Percentiles rank a stretch among this genome's conserved stretches.
Conservation (phyloP, 2,797 vertebrate genomes). For the Siniperca undulata region DNA sequence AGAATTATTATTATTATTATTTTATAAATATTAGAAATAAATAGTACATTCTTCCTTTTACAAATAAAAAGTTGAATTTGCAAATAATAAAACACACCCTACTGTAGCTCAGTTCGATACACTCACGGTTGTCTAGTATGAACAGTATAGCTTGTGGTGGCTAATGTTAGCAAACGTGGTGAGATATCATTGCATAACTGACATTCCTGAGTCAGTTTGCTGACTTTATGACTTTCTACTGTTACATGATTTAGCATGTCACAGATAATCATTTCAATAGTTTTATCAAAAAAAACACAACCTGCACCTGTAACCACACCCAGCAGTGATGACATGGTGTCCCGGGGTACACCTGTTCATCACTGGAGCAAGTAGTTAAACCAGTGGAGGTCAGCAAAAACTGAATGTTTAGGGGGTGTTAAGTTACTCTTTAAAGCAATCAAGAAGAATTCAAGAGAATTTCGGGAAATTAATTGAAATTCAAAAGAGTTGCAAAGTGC, state of each 20-base stretch:
- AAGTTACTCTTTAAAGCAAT: background rate
- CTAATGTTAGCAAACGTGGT: no score
- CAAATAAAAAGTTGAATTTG: conserved; percentile 7
- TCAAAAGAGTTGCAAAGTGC: conserved; percentile 1
- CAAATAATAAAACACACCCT: conserved; percentile 12
- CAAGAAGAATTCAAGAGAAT: background rate
- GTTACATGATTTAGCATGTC: background rate
- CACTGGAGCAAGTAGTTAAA: background rate
- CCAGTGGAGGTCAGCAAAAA: background rate
- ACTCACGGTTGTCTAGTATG: background rate
- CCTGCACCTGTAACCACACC: background rate
- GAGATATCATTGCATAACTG: background rate
- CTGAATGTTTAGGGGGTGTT: background rate
- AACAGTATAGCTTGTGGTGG: background rate
- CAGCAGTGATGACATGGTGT: background rate
- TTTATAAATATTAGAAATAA: background rate
- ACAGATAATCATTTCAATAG: background rate
- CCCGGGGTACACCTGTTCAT: background rate
- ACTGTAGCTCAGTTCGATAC: background rate
- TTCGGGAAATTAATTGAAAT: background rate
- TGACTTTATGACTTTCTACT: background rate
- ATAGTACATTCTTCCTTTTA: background rate
- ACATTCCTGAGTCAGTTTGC: background rate
- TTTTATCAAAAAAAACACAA: conserved; percentile 5
- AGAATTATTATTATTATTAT: no score